A percentile compares a stretch with the other conserved stretches of the same genome.
Evolutionary conservation across 2,113 vertebrate genomes (phyloP).

Genomic region (Rhipidura dahli): DNA sequence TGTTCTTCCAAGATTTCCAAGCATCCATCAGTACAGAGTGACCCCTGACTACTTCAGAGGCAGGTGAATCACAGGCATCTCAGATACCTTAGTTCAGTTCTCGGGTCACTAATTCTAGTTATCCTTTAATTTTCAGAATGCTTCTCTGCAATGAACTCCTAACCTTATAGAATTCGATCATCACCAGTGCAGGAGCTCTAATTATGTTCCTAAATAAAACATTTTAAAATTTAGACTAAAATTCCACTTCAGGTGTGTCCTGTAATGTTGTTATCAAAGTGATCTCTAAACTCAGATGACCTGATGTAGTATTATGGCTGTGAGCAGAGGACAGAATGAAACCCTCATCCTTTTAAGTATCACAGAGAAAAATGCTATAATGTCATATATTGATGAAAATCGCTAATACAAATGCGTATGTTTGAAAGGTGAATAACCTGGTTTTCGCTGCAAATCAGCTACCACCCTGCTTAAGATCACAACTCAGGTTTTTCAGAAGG

Average conservation of each 20-base stretch:
- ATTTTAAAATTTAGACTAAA: not conserved
- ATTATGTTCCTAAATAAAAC: not conserved
- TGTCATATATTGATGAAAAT: constrained; percentile 1
- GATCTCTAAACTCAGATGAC: not conserved
- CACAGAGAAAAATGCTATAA: not conserved
- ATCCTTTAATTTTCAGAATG: not conserved
- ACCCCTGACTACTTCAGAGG: not conserved
- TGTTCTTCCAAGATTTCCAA: not conserved
- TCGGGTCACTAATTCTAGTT: not conserved
- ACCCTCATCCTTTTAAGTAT: not conserved
- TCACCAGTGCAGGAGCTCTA: not conserved
- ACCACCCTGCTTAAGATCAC: not conserved
- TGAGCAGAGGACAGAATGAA: not conserved
- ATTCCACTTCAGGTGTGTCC: not conserved
- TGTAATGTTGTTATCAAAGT: not conserved
- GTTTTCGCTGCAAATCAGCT: not conserved
- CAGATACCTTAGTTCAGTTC: not conserved
- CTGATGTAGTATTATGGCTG: not conserved
- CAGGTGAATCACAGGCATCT: not conserved
- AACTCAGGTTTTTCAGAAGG: not conserved
- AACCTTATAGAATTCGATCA: not conserved
- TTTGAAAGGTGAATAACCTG: not conserved
- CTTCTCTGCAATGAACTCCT: not conserved
- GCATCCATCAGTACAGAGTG: not conserved
- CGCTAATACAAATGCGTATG: not conserved